phyloP scores from a whole-genome alignment of 1,140 invertebrate genomes.

The Trachymyrmex cornetzi region DNA sequence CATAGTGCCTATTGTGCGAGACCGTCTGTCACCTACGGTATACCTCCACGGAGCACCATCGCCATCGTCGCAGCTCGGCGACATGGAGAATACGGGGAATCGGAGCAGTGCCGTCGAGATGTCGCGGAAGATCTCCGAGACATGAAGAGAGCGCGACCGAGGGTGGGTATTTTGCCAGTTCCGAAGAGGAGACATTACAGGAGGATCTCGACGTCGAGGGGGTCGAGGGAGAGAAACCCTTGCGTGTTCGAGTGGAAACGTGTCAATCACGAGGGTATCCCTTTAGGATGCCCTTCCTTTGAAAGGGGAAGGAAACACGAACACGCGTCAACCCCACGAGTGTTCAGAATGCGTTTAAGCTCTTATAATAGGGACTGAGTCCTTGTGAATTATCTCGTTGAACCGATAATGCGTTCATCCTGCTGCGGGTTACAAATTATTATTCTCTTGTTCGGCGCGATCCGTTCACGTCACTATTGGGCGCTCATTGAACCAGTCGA shows the following conservation, averaged over 20 bases:
- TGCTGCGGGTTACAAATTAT: neutral
- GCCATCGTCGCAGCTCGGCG: slow-evolving; percentile 55
- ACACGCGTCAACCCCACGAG: slow-evolving; percentile 6
- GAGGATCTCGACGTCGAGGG: neutral
- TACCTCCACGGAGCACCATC: slow-evolving; percentile 62
- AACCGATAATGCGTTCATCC: neutral
- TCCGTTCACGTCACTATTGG: neutral
- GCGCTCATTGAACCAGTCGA: slow-evolving; percentile 17
- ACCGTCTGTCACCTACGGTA: slow-evolving; percentile 8
- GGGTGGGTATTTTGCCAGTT: slow-evolving; percentile 65
- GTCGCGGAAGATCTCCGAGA: slow-evolving; percentile 71
- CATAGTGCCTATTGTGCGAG: slow-evolving; percentile 71
- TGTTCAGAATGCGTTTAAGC: neutral
- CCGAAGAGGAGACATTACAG: neutral
- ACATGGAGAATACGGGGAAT: slow-evolving; percentile 68
- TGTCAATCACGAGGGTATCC: slow-evolving; percentile 44
- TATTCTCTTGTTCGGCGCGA: neutral
- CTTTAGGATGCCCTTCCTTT: neutral
- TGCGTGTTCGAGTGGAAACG: slow-evolving; percentile 38
- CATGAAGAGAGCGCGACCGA: slow-evolving; percentile 74
- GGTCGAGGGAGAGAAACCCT: neutral
- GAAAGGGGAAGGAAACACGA: neutral
- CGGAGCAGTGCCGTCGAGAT: slow-evolving; percentile 72
- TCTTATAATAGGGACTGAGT: neutral
- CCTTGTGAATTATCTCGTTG: neutral